phyloP scores from a whole-genome alignment of 2,113 vertebrate genomes.

The Chloebia gouldiae region DNA sequence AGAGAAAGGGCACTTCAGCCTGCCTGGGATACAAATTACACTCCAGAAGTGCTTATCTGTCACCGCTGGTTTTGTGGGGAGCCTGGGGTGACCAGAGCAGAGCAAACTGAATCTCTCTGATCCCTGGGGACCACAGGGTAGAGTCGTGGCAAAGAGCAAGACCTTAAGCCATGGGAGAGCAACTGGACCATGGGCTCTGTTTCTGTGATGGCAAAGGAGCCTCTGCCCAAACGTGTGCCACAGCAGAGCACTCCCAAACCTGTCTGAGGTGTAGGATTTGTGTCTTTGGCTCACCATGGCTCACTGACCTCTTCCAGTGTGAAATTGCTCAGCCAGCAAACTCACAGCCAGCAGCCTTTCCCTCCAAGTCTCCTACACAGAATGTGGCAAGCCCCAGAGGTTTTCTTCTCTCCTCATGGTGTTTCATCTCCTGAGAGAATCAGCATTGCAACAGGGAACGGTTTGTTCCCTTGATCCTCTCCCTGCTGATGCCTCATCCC shows the following conservation, averaged over 20 bases:
- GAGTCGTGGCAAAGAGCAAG: not conserved
- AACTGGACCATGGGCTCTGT: not conserved
- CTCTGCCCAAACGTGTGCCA: not conserved
- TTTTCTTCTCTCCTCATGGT: not conserved
- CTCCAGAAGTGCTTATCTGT: constrained; percentile 23
- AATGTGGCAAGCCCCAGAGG: not conserved
- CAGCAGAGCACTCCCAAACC: not conserved
- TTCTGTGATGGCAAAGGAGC: not conserved
- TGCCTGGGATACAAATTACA: constrained; percentile 20
- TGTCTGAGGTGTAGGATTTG: not conserved
- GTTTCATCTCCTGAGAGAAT: not conserved
- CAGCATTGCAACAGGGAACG: not conserved
- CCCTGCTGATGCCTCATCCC: not conserved
- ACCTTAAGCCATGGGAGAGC: not conserved
- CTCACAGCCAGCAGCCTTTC: not conserved
- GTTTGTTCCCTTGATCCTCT: not conserved
- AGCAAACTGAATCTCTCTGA: not conserved
- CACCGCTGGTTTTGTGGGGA: not conserved
- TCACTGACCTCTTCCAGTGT: not conserved
- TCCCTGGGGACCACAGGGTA: not conserved
- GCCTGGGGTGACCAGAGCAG: not conserved
- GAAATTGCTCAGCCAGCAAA: not conserved
- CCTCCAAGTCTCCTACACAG: not conserved
- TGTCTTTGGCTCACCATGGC: not conserved
- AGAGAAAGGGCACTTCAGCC: constrained; percentile 48